These are phyloP conservation scores for Hecatera dysodea DNA, from an alignment of 2,888 invertebrate genomes.

Conservation along the genomic window DNA sequence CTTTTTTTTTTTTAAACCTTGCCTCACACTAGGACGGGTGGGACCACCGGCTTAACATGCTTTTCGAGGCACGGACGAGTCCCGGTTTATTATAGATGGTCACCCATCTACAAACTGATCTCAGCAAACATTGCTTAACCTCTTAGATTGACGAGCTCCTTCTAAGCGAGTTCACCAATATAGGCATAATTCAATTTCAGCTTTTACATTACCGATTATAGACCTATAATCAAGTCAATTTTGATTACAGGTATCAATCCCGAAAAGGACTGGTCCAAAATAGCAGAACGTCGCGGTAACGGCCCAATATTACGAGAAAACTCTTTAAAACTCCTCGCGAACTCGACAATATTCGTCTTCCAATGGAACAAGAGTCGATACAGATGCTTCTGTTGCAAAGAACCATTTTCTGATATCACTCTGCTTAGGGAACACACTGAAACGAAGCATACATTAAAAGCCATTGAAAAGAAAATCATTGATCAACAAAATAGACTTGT, in stretches of 20 bases:
- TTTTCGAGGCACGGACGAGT: too few species aligned
- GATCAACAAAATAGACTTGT: conserved; percentile 80
- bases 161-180: too few species aligned
- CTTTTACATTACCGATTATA: too few species aligned
- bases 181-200: too few species aligned
- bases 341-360: conserved; percentile 83
- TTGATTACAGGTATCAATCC: conserved; percentile 47
- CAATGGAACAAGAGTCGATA: conserved; percentile 86
- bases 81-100: too few species aligned
- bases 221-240: not conserved
- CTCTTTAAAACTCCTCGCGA: conserved; percentile 88
- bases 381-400: conserved; percentile 84
- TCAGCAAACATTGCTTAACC: too few species aligned
- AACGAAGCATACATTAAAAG: conserved; percentile 71
- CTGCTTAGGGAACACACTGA: conserved; percentile 76
- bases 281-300: conserved; percentile 76
- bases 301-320: conserved; percentile 79
- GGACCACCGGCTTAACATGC: too few species aligned
- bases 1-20: too few species aligned
- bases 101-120: too few species aligned
- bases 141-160: too few species aligned
- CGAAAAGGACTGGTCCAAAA: conserved; percentile 73
- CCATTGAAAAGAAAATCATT: conserved; percentile 82
- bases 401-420: conserved; percentile 79
- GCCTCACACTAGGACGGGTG: too few species aligned